A percentile compares a stretch with the other conserved stretches of the same genome.
Evolutionary conservation across 2,888 invertebrate species (phyloP).

Genomic region (Drosophila nr. perissopoda): DNA sequence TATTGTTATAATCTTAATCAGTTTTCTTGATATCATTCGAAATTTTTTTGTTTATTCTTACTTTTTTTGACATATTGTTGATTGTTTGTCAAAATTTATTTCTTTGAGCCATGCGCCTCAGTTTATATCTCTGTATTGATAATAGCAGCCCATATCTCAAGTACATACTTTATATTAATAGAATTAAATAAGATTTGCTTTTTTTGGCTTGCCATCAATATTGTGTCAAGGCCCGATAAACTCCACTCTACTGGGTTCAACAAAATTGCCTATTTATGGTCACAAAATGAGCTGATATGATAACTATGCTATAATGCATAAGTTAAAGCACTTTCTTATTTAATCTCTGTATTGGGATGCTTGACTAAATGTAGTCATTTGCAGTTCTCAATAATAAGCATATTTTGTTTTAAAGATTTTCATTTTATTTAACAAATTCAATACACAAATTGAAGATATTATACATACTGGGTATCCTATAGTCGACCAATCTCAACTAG

Average conservation of each 20-base stretch:
- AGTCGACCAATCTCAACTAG: background rate
- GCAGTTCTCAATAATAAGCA: background rate
- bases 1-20: slow-evolving; percentile 1
- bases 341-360: background rate
- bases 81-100: slow-evolving; percentile 18
- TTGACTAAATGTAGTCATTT: background rate
- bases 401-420: background rate
- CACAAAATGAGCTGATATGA: slow-evolving; percentile 15
- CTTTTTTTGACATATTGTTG: slow-evolving; percentile 6
- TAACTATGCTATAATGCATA: slow-evolving; percentile 17
- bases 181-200: slow-evolving; percentile 33
- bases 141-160: slow-evolving; percentile 50
- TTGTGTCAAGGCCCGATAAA: slow-evolving; percentile 40
- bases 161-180: slow-evolving; percentile 42
- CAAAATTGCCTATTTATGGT: background rate
- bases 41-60: background rate
- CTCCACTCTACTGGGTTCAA: background rate
- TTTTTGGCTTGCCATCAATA: slow-evolving; percentile 13
- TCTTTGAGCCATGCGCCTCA: background rate
- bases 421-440: background rate
- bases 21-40: background rate
- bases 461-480: background rate
- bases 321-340: slow-evolving; percentile 23
- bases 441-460: background rate
- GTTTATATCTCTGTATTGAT: slow-evolving; percentile 29